Base-by-base conservation (phyloP, 2,888 invertebrate genomes). In the Drosophila heteroneura region DNA sequence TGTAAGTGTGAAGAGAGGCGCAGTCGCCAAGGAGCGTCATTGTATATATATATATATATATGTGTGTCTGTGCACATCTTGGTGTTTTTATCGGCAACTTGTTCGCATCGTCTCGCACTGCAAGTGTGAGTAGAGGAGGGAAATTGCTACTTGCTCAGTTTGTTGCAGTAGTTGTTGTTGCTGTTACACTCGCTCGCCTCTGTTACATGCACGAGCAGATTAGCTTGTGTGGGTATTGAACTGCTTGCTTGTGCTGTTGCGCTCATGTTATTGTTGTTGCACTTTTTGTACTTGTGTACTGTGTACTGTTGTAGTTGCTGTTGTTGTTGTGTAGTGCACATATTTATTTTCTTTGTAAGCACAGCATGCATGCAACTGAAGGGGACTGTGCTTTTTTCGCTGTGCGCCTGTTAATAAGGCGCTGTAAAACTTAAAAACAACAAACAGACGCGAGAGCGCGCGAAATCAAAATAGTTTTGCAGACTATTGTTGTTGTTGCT, bases 391-490 rank as follows among this genome's bases (percentile, higher is more conserved):
- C 76, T 81, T 52, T 72, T 73, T 74, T 56, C 52, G 75, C 91
- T 92, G 92, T 66, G 83, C 83, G 91, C 92, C 92, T 92, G 92
- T 80, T 92, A 86, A 81, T 73, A 79, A 81, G 82, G 82, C 91
- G 89, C 85, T 91, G 90, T 89, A 91, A 92, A 92, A 92, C 92
- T 92, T 83, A 84, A 92, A 92, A 91, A 88, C 91, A 92, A 92
- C 92, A 91, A 92, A 88, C 85, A 81, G 75, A 79, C 69, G 78
- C 72, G 75, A 74, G 75, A 74, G 78, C 77, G 80, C 82, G 82
- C 71, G 57, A 78, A 82, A 61, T 51, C 39, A 14, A 65, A 74
- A 83, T 78, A 74, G 82, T 82, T 73, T 77, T 79, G 57, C 62
- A 53, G 51, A 44, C 56, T 30, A 51, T 61, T 75, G 61, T 64